A percentile compares a stretch with the other conserved stretches of the same genome.
Evolutionary conservation across 2,113 vertebrate genomes (phyloP).

Genomic region (Malurus melanocephalus): DNA sequence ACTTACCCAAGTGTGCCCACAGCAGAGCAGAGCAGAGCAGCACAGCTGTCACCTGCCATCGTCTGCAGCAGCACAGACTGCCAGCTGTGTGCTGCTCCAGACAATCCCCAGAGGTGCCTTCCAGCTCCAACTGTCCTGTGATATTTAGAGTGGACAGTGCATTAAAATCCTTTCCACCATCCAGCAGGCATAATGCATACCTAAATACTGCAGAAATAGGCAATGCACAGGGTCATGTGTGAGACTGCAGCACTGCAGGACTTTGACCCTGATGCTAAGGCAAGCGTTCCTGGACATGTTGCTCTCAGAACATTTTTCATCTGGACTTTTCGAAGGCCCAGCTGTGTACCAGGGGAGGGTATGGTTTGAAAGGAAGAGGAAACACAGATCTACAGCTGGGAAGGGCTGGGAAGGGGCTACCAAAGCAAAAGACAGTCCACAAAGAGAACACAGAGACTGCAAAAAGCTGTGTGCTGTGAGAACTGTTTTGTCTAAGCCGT

Average conservation of each 20-base stretch:
- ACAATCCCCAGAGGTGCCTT: neutral
- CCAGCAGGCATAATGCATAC: neutral
- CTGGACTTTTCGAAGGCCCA: neutral
- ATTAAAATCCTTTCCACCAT: neutral
- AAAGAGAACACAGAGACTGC: neutral
- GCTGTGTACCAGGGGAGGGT: neutral
- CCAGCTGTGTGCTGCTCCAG: neutral
- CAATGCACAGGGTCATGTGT: neutral
- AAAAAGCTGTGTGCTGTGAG: fast-evolving
- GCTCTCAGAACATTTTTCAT: neutral
- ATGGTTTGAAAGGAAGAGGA: neutral
- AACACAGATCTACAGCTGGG: neutral
- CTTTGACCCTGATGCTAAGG: neutral
- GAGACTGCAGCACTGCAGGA: fast-evolving
- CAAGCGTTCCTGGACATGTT: neutral
- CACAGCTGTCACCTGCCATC: neutral
- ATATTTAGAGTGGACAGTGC: neutral
- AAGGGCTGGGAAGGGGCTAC: neutral
- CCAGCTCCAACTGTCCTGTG: neutral
- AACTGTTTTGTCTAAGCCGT: neutral
- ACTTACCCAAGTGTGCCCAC: neutral
- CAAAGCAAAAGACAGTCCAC: neutral
- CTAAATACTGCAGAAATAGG: neutral
- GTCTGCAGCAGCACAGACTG: neutral
- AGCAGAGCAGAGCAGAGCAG: fast-evolving